phyloP scores from a whole-genome alignment of 2,797 vertebrate species.

The Rhinella marina region DNA sequence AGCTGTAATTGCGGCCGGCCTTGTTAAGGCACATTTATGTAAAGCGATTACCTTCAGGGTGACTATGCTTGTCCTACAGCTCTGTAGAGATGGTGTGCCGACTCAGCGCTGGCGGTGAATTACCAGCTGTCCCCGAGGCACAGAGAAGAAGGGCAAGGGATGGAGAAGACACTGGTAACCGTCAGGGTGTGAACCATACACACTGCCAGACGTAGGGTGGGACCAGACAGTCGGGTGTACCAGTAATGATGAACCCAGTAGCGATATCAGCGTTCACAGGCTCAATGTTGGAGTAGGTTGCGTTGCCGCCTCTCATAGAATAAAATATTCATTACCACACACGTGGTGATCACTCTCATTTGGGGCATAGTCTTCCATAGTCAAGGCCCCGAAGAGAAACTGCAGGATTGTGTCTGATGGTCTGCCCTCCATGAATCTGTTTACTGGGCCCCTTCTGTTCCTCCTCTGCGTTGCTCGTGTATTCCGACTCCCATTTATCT shows the following conservation, averaged over 20 bases:
- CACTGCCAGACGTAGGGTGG: not conserved
- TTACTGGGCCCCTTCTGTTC: not conserved
- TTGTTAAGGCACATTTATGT: slow-evolving; percentile 73
- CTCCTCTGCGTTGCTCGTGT: not conserved
- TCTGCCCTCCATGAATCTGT: not conserved
- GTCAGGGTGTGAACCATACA: not conserved
- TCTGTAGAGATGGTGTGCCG: not conserved
- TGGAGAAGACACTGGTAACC: not conserved
- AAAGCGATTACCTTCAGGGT: slow-evolving; percentile 67
- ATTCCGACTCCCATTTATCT: not conserved
- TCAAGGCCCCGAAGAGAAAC: not conserved
- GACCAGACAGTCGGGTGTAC: not conserved
- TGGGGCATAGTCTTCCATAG: too few species aligned
- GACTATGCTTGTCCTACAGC: slow-evolving; percentile 64
- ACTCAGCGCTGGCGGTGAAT: slow-evolving; percentile 31
- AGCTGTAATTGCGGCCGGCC: slow-evolving; percentile 70
- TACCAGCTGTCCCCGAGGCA: slow-evolving; percentile 3
- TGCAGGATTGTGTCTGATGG: not conserved
- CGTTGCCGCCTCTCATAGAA: too few species aligned
- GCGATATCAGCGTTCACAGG: too few species aligned
- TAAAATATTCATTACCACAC: too few species aligned
- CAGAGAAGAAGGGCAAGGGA: not conserved
- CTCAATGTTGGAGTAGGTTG: too few species aligned
- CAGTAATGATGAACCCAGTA: not conserved
- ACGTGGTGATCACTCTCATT: not conserved